Evolutionary conservation across 2,888 invertebrate genomes (phyloP).

Genomic region (Diaperis boleti): DNA sequence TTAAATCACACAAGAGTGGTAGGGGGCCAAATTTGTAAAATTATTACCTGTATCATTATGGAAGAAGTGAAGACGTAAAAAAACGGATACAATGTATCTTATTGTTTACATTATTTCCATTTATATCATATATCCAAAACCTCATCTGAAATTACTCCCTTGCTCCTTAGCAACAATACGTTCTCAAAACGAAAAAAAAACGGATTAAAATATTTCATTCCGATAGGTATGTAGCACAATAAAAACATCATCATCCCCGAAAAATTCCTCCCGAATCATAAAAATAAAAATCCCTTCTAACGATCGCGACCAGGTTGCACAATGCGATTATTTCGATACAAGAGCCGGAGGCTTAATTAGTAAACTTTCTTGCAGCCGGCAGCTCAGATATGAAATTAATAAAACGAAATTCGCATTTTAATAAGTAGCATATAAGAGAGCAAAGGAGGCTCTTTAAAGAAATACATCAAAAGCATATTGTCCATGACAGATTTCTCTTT

Average conservation of each 20-base stretch:
- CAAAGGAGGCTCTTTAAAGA: constrained; percentile 50
- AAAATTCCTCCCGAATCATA: background rate
- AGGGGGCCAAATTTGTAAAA: too few species aligned
- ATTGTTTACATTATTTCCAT: too few species aligned
- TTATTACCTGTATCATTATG: too few species aligned
- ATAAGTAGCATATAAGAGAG: constrained; percentile 46
- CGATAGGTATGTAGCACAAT: constrained; percentile 13
- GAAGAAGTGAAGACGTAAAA: too few species aligned
- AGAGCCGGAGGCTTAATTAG: constrained; percentile 46
- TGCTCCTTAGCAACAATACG: too few species aligned
- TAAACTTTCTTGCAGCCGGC: constrained; percentile 50
- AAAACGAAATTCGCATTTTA: constrained; percentile 55
- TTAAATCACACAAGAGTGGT: too few species aligned
- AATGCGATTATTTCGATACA: constrained; percentile 26
- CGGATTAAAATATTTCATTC: constrained; percentile 24
- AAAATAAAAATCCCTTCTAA: constrained; percentile 16
- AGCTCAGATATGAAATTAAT: constrained; percentile 54
- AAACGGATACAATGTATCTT: too few species aligned
- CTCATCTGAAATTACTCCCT: too few species aligned
- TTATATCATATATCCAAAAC: too few species aligned
- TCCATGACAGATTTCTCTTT: constrained; percentile 64
- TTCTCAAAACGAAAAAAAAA: constrained; percentile 26
- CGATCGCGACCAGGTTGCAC: constrained; percentile 17
- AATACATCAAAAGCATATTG: constrained; percentile 64
- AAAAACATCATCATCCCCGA: constrained; percentile 4